Evolutionary conservation across 2,113 vertebrate genomes (phyloP).

Genomic region (Atlantisia rogersi): DNA sequence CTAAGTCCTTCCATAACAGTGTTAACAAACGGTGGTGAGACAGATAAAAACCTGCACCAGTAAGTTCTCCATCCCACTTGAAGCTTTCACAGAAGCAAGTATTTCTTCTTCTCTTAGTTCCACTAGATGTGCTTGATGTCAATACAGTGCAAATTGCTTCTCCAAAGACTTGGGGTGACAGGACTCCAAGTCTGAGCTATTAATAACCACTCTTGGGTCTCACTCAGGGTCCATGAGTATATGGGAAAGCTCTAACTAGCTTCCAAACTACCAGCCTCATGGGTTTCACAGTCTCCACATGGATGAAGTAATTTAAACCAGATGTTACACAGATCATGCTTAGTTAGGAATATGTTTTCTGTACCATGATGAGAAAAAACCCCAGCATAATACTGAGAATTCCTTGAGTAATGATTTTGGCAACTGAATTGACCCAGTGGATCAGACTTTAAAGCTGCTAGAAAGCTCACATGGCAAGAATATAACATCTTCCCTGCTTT

Average conservation of each 20-base stretch:
- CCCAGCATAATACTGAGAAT: background rate
- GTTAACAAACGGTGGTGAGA: background rate
- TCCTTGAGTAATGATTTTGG: background rate
- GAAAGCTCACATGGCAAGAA: background rate
- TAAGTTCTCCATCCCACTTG: background rate
- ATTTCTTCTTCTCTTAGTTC: background rate
- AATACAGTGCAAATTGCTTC: background rate
- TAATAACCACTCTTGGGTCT: rapidly evolving
- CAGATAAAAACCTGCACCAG: background rate
- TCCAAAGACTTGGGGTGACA: background rate
- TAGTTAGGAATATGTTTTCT: background rate
- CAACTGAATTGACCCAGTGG: background rate
- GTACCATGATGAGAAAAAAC: background rate
- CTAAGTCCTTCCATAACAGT: background rate
- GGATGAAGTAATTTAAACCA: background rate
- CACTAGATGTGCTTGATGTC: background rate
- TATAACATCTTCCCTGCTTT: background rate
- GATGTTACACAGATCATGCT: background rate
- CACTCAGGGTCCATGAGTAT: background rate
- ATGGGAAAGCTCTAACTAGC: background rate
- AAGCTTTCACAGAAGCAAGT: background rate
- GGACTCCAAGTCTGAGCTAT: background rate
- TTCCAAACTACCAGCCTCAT: background rate
- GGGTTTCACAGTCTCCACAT: background rate
- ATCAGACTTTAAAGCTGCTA: background rate